These are phyloP conservation scores for Gobio gobio DNA, from an alignment of 2,113 vertebrate genomes.

Conservation along the genomic window DNA sequence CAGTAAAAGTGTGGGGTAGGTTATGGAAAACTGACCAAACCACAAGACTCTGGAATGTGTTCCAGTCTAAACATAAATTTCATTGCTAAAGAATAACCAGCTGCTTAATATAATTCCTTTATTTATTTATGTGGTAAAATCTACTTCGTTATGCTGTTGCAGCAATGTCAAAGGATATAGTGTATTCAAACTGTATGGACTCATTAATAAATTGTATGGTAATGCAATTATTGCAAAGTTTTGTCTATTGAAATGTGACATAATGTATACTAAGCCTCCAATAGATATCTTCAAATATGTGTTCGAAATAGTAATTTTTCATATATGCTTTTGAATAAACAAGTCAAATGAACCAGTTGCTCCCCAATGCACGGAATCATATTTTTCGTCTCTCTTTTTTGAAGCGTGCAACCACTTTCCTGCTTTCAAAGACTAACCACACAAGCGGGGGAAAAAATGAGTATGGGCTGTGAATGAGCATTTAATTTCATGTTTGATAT, in stretches of 20 bases:
- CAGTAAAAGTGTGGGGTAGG: slow-evolving; percentile 48
- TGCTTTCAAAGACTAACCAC: too few relatives aligned
- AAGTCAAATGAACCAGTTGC: too few relatives aligned
- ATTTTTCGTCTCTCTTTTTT: too few relatives aligned
- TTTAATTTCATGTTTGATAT: too few relatives aligned
- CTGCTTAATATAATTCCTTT: slow-evolving; percentile 63
- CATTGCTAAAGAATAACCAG: slow-evolving; percentile 70
- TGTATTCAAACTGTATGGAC: background rate
- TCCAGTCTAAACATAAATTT: slow-evolving; percentile 79
- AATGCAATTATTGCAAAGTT: background rate
- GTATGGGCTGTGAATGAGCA: too few relatives aligned
- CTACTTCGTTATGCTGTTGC: background rate
- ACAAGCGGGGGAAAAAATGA: too few relatives aligned
- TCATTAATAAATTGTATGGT: background rate
- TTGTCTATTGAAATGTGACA: background rate
- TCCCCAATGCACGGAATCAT: too few relatives aligned
- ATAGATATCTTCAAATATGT: background rate
- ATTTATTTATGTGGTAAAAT: slow-evolving; percentile 45
- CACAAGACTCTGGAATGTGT: slow-evolving; percentile 81
- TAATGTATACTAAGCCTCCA: background rate
- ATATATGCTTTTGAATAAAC: background rate
- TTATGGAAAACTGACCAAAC: slow-evolving; percentile 79
- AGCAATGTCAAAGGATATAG: background rate
- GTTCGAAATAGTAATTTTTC: background rate
- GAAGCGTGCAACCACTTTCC: too few relatives aligned